These are phyloP conservation scores for Mastomys natalensis DNA, from an alignment of 2,113 vertebrate species.

Conservation along the genomic window DNA sequence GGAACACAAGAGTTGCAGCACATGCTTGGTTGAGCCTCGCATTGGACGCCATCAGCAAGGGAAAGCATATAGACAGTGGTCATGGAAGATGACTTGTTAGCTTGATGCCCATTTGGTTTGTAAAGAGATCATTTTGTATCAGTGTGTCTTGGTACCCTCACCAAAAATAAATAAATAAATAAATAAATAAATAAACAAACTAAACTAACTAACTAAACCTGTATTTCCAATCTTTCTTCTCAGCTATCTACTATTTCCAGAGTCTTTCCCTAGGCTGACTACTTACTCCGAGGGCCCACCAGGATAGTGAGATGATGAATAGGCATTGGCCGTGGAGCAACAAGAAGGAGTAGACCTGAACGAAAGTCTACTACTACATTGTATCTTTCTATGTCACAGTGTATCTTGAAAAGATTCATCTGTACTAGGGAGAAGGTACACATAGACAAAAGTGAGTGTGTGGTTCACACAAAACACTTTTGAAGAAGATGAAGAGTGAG, in stretches of 20 bases:
- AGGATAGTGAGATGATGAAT: neutral
- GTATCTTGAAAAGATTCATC: neutral
- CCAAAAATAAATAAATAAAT: neutral
- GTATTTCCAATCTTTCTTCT: slow-evolving; percentile 10
- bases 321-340: neutral
- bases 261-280: neutral
- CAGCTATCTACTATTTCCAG: neutral
- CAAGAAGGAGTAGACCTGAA: neutral
- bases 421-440: neutral
- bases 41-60: neutral
- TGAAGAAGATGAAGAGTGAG: neutral
- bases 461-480: neutral
- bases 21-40: neutral
- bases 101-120: neutral
- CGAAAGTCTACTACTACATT: neutral
- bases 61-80: neutral
- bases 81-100: neutral
- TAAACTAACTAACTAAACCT: neutral
- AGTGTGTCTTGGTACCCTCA: neutral
- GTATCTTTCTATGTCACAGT: neutral
- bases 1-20: neutral
- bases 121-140: neutral
- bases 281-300: neutral
- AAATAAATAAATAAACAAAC: neutral
- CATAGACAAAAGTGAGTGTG: neutral